Base-by-base conservation (phyloP, 2,888 invertebrate genomes). In the Thera britannica region DNA sequence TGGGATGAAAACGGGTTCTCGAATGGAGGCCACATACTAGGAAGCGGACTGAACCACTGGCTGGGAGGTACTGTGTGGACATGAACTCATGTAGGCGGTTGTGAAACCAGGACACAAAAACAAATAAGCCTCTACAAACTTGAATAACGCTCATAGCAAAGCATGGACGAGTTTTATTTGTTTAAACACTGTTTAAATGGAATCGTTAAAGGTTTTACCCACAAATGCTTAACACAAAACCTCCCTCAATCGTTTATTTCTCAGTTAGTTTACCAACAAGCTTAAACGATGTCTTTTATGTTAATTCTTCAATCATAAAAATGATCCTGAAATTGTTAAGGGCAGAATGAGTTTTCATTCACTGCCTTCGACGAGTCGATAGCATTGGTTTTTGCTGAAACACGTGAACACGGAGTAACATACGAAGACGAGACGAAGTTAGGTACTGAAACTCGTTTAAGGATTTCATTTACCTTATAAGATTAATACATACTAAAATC, bases 1-100 rank as follows among this genome's bases (percentile, higher is more conserved):
- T 69, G 72, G 75, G 72, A 76, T 74, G 65, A 75, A 72, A 76
- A 77, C 76, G 74, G 71, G 77, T 76, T 78, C 68, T 75, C 55
- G 61, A 72, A 76, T 75, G 70, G 72, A 76, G 75, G 77, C 71
- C 76, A 76, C 72, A 77, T 72, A 73, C 75, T 75, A 74, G 76
- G 75, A 75, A 76, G 75, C 68, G 65, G 62, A 73, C 68, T 71
- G 67, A 72, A 72, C 75, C 68, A 71, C 69, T 67, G 67, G 62
- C 65, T 67, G 61, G 59, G 63, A 70, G 69, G 60, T 58, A 59
- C 59, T 57, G 23, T 59, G 65, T 55, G 62, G 34, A 69, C 58
- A 59, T 44, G 62, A 52, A 62, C 65, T 55, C 54, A 55, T 65
- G 61, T 62, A 52, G 69, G 62, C 36, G 65, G 62, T 49, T 41